Conservation (phyloP, 2,888 invertebrate genomes). For the Chaetogeoica ovagalla region DNA sequence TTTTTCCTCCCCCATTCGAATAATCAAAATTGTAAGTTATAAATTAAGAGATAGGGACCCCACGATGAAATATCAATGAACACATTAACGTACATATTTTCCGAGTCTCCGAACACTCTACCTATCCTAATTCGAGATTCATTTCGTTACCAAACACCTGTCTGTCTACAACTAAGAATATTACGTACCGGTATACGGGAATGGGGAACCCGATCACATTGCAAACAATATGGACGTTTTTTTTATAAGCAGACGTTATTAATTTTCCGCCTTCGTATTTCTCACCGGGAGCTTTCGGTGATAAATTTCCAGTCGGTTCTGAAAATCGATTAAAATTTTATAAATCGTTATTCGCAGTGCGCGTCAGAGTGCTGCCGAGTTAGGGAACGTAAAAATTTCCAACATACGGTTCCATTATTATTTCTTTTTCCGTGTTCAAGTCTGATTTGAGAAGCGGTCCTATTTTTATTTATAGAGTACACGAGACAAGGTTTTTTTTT, state of each 20-base stretch:
- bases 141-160: neutral
- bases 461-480: no score
- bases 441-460: no score
- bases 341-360: slow-evolving; percentile 11
- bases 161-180: slow-evolving; percentile 56
- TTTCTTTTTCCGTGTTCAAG: neutral
- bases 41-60: neutral
- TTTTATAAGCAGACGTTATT: slow-evolving; percentile 54
- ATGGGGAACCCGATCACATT: slow-evolving; percentile 59
- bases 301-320: slow-evolving; percentile 71
- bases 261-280: slow-evolving; percentile 58
- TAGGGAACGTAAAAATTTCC: slow-evolving; percentile 29
- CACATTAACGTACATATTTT: slow-evolving; percentile 6
- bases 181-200: slow-evolving; percentile 58
- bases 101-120: neutral
- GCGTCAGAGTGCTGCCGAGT: neutral
- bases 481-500: no score
- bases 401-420: slow-evolving; percentile 21
- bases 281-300: slow-evolving; percentile 61
- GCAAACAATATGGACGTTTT: slow-evolving; percentile 57
- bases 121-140: neutral
- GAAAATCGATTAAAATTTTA: slow-evolving; percentile 59
- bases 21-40: neutral
- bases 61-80: neutral
- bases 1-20: neutral